Evolutionary conservation across 1,140 invertebrate species (phyloP).

Genomic region (Bradysia coprophila): DNA sequence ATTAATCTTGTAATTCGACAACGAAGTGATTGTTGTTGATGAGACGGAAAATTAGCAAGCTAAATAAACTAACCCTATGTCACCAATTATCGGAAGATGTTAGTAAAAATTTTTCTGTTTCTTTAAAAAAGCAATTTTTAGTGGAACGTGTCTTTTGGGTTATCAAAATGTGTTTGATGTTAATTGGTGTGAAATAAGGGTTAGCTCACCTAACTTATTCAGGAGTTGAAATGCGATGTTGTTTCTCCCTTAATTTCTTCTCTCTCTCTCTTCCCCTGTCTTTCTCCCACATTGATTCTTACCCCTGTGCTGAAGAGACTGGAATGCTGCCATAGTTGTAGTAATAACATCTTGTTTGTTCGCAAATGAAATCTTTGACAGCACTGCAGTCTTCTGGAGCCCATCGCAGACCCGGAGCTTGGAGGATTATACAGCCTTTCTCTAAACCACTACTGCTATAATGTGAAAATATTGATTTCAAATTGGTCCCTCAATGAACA

Average conservation of each 20-base stretch:
- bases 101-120: background rate
- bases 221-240: background rate
- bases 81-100: background rate
- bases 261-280: no score
- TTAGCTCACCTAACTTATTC: conserved; percentile 21
- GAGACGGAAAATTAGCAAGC: background rate
- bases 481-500: conserved; percentile 1
- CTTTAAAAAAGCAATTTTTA: background rate
- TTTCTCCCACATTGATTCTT: no score
- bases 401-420: conserved; percentile 56
- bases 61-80: conserved; percentile 1
- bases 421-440: conserved; percentile 55
- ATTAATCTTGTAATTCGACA: background rate
- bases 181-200: conserved; percentile 9
- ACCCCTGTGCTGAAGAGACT: conserved; percentile 73
- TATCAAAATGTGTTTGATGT: background rate
- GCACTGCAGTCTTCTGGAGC: conserved; percentile 62
- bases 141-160: background rate
- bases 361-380: conserved; percentile 72
- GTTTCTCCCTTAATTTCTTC: no score
- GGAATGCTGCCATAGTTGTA: conserved; percentile 80
- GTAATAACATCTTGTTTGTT: conserved; percentile 76
- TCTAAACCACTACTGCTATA: conserved; percentile 38
- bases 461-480: background rate
- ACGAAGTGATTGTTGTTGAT: background rate